A percentile compares a stretch with the other conserved stretches of the same genome.
Evolutionary conservation across 2,888 invertebrate genomes (phyloP).

Genomic region (Neoaliturus tenellus): DNA sequence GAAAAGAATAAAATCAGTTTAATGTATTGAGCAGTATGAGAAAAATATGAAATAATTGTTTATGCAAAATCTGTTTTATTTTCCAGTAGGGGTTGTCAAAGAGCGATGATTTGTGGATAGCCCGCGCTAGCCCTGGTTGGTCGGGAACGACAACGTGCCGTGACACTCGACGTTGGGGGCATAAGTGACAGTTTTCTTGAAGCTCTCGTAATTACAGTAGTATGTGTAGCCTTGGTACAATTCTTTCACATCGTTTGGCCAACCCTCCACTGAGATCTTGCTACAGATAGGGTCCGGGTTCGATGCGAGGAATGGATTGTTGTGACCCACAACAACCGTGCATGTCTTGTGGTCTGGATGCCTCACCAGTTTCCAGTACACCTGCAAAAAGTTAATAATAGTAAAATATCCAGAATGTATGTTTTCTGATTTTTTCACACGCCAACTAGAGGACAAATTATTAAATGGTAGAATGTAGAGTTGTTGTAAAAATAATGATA

Average conservation of each 20-base stretch:
- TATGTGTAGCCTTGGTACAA: constrained; percentile 61
- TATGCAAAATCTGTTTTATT: too few relatives aligned
- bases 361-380: constrained; percentile 74
- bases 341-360: constrained; percentile 70
- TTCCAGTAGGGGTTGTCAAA: too few relatives aligned
- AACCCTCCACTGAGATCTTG: constrained; percentile 70
- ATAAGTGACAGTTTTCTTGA: constrained; percentile 57
- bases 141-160: background rate
- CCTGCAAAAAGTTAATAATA: constrained; percentile 69
- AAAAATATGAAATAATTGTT: too few relatives aligned
- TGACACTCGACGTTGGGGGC: constrained; percentile 59
- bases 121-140: too few relatives aligned
- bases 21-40: too few relatives aligned
- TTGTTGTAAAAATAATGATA: too few relatives aligned
- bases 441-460: too few relatives aligned
- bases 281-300: constrained; percentile 69
- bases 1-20: too few relatives aligned
- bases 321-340: constrained; percentile 74
- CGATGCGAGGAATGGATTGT: constrained; percentile 72
- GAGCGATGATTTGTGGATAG: too few relatives aligned
- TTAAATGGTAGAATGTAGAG: too few relatives aligned
- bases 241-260: constrained; percentile 68
- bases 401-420: too few relatives aligned
- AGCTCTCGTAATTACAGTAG: constrained; percentile 61
- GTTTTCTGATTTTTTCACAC: too few relatives aligned